Base-by-base conservation (phyloP, 2,113 vertebrate species). In the Alexandromys fortis region DNA sequence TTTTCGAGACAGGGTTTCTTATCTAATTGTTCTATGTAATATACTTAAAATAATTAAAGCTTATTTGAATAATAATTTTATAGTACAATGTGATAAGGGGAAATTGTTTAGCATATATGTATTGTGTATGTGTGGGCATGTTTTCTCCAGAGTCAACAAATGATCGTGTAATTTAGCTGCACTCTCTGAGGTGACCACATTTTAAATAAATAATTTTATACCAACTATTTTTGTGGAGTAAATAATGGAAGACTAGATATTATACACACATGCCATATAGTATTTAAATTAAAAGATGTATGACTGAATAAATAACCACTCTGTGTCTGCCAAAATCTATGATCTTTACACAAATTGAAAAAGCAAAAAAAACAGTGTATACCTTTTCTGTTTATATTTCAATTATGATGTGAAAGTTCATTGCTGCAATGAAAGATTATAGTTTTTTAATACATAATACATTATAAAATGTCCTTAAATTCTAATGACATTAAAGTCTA, bases 51-150 rank as follows among this genome's bases (percentile, higher is more conserved):
- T 90, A 92, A 97, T 55, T 16, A 96, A 97, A 94, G 55, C 93
- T 96, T 97, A 49, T 96, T 97, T 96, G 86, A 65, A 92, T 97
- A 94, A 52, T 97, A 94, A 83, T 92, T 97, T 94, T 95, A 94
- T 42, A 97, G 95, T 92, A 82, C 75, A 89, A 55, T 97, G 88
- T 58, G 75, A 79, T 90, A 97, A 89, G 93, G 58, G 26, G 38
- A 79, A 95, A n/a, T n/a, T 75, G 12, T 42, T 91, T 92, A 79
- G 97, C 90, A 81, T 52, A 16, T 67, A 67, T 67, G 11, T 11
- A 28, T 0, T 77, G 75, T 77, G 76, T 76, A 42, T 76, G 24
- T 76, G 11, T 76, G 83, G 96, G 24, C 96, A 45, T 52, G 28
- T 97, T 17, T 91, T 97, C 91, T 95, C 75, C 35, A 78, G 42